Evolutionary conservation across 2,113 vertebrate species (phyloP), one percentile per base, ranked within the genome.

Genomic region (Saccopteryx leptura): DNA sequence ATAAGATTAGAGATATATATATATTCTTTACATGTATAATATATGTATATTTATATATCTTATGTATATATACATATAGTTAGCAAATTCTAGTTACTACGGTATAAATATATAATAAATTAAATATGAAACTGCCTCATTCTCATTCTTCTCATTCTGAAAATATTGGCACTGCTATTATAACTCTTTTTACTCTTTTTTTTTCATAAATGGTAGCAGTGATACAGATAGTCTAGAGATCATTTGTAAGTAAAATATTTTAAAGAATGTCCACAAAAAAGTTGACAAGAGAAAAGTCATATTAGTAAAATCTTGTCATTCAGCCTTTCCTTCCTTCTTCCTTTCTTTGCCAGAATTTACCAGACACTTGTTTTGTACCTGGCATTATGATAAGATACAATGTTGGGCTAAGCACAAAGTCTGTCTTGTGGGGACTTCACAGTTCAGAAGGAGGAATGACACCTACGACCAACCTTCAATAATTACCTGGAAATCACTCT

Each of bases 61-160:
- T 93, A 92, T 97, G 91, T 96, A 94, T 97, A 92, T 93, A 91
- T 97, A 95, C 82, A 96, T 97, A 91, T 89, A 94, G 78, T 96
- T 97, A 96, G 33, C n/a, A 96, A 93, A 83, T 81, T 88, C 46
- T 78, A 97, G 78, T 65, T 26, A 0, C n/a, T 87, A 95, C 93
- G n/a, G 95, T 93, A 88, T 96, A 98, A 98, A 98, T 97, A 95
- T 5, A 97, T 95, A 95, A 95, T 87, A 82, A 71, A 31, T 61
- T 72, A 90, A 94, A 94, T 97, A 95, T 96, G 61, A 24, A 92
- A 98, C 93, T 89, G 63, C 91, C 82, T 95, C 84, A 96, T 96
- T 96, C 65, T 84, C 58, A 95, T 78, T 96, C 76, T 69, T 95
- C 84, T 60, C 86, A 88, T 91, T 85, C 3, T 75, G 84, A 97